Conservation (phyloP, 1,140 invertebrate genomes). For the Penaeus japonicus region DNA sequence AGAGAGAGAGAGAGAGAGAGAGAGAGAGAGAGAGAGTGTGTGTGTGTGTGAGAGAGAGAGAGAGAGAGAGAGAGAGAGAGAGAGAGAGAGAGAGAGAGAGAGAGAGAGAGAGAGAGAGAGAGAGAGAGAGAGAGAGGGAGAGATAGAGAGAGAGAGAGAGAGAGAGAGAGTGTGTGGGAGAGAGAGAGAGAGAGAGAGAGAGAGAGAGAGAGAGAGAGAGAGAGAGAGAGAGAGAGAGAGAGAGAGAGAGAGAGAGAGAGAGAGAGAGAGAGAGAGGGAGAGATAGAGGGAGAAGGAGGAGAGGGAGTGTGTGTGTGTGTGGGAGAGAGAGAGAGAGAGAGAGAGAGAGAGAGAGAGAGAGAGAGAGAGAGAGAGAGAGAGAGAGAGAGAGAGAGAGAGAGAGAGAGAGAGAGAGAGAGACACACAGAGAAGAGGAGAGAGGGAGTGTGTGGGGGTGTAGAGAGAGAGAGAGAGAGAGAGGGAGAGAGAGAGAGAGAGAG, state of each 20-base stretch:
- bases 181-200: background rate
- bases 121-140: too few relatives aligned
- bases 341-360: background rate
- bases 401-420: background rate
- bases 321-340: background rate
- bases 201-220: conserved; percentile 44
- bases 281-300: background rate
- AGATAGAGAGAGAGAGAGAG: too few relatives aligned
- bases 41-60: background rate
- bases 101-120: background rate
- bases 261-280: background rate
- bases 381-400: background rate
- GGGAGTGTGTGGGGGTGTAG: background rate
- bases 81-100: background rate
- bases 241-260: conserved; percentile 20
- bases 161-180: background rate
- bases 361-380: background rate
- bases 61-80: background rate
- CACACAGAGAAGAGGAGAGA: background rate
- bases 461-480: background rate
- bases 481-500: background rate
- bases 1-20: conserved; percentile 4
- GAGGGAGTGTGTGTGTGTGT: background rate
- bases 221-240: conserved; percentile 34
- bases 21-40: background rate